Percentiles rank a stretch among this genome's conserved stretches.
Evolutionary conservation across 2,113 vertebrate species (phyloP).

Genomic region (Ranitomeya imitator): DNA sequence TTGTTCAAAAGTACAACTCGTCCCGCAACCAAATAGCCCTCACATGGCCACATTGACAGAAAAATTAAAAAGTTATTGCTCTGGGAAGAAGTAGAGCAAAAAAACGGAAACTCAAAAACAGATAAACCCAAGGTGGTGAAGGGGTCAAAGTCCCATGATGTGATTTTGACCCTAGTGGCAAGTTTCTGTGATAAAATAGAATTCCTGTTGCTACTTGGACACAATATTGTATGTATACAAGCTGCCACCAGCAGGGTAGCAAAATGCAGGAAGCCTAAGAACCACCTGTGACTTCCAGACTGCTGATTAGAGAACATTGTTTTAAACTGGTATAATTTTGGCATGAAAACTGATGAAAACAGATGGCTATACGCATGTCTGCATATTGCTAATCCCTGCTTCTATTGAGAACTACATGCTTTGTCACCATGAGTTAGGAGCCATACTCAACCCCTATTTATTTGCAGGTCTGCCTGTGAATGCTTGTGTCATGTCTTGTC

Average conservation of each 20-base stretch:
- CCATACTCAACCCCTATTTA: not conserved
- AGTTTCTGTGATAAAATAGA: not conserved
- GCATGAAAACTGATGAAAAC: not conserved
- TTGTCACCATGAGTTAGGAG: not conserved
- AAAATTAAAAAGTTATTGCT: too few relatives aligned
- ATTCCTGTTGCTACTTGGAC: not conserved
- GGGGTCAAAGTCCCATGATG: not conserved
- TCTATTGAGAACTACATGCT: not conserved
- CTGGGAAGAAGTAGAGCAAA: too few relatives aligned
- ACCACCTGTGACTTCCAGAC: too few relatives aligned
- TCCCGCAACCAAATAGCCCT: too few relatives aligned
- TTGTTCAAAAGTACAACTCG: too few relatives aligned
- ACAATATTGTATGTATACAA: not conserved
- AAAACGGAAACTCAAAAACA: too few relatives aligned
- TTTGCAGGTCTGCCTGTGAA: not conserved
- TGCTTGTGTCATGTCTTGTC: not conserved
- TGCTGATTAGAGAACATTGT: not conserved
- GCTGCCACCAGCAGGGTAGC: not conserved
- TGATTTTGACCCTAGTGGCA: not conserved
- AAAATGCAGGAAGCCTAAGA: not conserved
- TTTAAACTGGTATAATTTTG: not conserved
- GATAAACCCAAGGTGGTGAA: too few relatives aligned
- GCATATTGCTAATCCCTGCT: not conserved
- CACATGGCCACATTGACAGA: too few relatives aligned
- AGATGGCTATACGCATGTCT: not conserved